phyloP scores from a whole-genome alignment of 2,888 invertebrate species.

The Epinotia demarniana region DNA sequence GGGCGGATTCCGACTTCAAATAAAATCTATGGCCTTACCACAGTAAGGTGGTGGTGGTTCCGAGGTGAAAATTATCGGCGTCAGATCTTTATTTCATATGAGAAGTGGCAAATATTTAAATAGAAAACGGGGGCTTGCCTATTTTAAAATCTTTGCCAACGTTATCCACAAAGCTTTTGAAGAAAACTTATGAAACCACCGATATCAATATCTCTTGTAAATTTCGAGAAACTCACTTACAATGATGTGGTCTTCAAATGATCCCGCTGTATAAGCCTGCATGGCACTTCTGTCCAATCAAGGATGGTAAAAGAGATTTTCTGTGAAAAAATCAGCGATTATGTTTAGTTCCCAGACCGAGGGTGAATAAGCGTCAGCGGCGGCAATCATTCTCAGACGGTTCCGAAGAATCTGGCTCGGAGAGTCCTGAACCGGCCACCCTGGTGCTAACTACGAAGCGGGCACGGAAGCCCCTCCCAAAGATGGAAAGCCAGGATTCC shows the following conservation, averaged over 20 bases:
- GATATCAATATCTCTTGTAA: neutral
- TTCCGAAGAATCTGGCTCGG: conserved; percentile 1
- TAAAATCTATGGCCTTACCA: too few relatives aligned
- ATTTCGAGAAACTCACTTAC: neutral
- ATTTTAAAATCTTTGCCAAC: neutral
- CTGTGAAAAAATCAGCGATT: conserved; percentile 18
- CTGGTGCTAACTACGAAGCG: conserved; percentile 61
- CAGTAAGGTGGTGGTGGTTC: too few relatives aligned
- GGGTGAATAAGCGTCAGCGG: conserved; percentile 2
- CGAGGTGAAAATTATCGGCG: too few relatives aligned
- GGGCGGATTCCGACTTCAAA: too few relatives aligned
- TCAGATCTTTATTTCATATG: neutral
- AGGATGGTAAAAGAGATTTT: neutral
- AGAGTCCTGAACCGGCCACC: neutral
- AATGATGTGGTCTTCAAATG: neutral
- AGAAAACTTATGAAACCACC: too few relatives aligned
- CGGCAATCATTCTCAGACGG: neutral
- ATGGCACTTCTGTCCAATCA: neutral
- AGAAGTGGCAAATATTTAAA: neutral
- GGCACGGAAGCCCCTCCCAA: conserved; percentile 57
- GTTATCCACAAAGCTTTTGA: neutral
- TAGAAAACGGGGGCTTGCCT: too few relatives aligned
- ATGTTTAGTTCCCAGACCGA: conserved; percentile 1
- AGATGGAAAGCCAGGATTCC: conserved; percentile 60
- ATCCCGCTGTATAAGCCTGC: neutral